phyloP scores from a whole-genome alignment of 2,113 vertebrate species.

The Xyrauchen texanus region DNA sequence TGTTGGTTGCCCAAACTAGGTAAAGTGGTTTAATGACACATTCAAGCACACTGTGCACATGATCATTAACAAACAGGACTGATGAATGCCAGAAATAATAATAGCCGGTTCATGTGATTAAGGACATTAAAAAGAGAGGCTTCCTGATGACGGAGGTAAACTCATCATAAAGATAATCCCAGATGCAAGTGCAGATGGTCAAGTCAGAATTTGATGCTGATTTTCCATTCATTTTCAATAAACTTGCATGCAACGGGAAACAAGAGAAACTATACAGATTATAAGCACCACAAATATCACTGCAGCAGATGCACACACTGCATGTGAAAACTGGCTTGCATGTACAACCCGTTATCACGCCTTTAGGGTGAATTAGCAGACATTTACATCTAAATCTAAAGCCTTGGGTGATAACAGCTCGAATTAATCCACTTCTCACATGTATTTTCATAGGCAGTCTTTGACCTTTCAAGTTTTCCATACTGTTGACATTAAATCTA shows the following conservation, averaged over 20 bases:
- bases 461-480: constrained; percentile 28
- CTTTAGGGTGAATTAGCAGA: constrained; percentile 1
- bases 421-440: constrained; percentile 15
- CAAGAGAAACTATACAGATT: constrained; percentile 59
- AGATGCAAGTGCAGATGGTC: constrained; percentile 65
- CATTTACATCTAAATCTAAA: constrained; percentile 7
- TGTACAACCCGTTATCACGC: background rate
- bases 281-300: constrained; percentile 54
- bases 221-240: constrained; percentile 62
- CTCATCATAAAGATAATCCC: constrained; percentile 67
- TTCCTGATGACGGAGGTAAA: background rate
- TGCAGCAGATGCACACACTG: background rate
- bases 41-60: too few species aligned
- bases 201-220: constrained; percentile 65
- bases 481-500: constrained; percentile 11
- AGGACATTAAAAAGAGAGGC: background rate
- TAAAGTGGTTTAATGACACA: too few species aligned
- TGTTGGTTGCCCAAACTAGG: too few species aligned
- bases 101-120: too few species aligned
- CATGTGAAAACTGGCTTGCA: background rate
- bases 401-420: background rate
- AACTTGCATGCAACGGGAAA: constrained; percentile 57
- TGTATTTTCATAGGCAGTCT: constrained; percentile 3
- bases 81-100: too few species aligned
- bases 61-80: too few species aligned